Base-by-base conservation (phyloP, 2,797 vertebrate species). In the Peromyscus melanophrys region DNA sequence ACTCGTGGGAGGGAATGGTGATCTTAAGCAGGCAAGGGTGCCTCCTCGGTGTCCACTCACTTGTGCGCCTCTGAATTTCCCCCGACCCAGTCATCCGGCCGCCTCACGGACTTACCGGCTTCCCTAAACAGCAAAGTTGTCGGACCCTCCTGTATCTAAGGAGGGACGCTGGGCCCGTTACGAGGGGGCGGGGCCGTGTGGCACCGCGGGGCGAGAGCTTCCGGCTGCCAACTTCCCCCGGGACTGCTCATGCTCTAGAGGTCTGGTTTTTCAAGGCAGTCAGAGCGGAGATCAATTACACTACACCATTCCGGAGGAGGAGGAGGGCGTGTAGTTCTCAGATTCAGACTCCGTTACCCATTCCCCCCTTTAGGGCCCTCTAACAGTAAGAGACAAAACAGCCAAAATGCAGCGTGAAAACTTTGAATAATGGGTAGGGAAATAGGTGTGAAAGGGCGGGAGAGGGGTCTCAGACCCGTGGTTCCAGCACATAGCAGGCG, bases 151-250 rank as follows among this genome's bases (percentile, higher is more conserved):
- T 0, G 96, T 97, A 75, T 85, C 96, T n/a, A 97, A 61, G 93
- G 83, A 93, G 12, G 25, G 92, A 96, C 96, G 94, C 96, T 10
- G 57, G 4, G 46, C 5, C 91, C 17, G 97, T 98, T 97, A 96
- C 96, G 88, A 97, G 92, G 96, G 95, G 97, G 86, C 86, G 90
- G 93, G 76, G 25, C 89, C 91, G 75, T 49, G 17, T 0, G 34
- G 67, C 34, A 25, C 46, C 2, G 49, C 19, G 3, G 40, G 67
- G 49, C 12, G 1, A 61, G 31, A 43, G 49, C 88, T 92, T 96
- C 90, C 77, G 57, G 12, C 23, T 10, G 11, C 11, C 17, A 52
- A 37, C 34, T 52, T n/a, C 31, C 4, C 3, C 6, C 69, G 3
- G 29, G 43, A 16, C 61, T 5, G 43, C 95, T 4, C 40, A 1